Percentiles rank a stretch among this genome's conserved stretches.
These are phyloP conservation scores for Aromia moschata DNA, from an alignment of 2,888 invertebrate species.

Conservation along the genomic window DNA sequence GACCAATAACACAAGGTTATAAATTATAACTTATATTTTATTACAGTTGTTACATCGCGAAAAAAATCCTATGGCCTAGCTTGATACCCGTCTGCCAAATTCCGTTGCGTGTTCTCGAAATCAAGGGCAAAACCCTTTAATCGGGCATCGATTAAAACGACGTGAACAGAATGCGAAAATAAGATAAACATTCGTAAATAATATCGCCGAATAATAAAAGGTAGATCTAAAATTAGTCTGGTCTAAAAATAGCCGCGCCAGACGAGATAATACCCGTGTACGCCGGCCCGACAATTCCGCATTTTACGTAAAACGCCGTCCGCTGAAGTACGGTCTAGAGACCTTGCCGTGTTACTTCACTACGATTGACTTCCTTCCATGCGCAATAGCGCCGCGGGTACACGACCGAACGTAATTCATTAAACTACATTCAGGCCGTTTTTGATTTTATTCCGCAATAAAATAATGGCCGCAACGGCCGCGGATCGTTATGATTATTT, in stretches of 20 bases:
- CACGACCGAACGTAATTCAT: slow-evolving; percentile 48
- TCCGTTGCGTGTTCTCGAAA: too few relatives aligned
- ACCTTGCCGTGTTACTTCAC: slow-evolving; percentile 42
- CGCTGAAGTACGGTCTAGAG: slow-evolving; percentile 21
- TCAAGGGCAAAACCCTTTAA: too few relatives aligned
- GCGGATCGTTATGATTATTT: background rate
- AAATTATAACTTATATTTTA: too few relatives aligned
- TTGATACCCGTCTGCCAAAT: too few relatives aligned
- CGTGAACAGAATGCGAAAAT: too few relatives aligned
- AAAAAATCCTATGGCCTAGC: too few relatives aligned
- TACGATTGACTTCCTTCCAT: slow-evolving; percentile 57
- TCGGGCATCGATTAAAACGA: too few relatives aligned
- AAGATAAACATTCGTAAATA: too few relatives aligned
- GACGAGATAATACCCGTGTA: slow-evolving; percentile 2
- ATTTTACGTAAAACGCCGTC: slow-evolving; percentile 34
- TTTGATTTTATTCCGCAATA: slow-evolving; percentile 13
- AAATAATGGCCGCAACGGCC: background rate
- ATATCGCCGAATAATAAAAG: too few relatives aligned
- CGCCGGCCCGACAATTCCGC: slow-evolving; percentile 7
- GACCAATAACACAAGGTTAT: too few relatives aligned
- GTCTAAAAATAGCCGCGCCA: slow-evolving; percentile 12
- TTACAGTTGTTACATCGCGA: too few relatives aligned
- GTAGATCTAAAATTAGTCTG: slow-evolving; percentile 1
- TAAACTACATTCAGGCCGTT: slow-evolving; percentile 33
- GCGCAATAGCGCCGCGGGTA: slow-evolving; percentile 48